Evolutionary conservation across 2,888 invertebrate species (phyloP), one percentile per base, ranked within the genome.

Genomic region (Trisateles emortualis): DNA sequence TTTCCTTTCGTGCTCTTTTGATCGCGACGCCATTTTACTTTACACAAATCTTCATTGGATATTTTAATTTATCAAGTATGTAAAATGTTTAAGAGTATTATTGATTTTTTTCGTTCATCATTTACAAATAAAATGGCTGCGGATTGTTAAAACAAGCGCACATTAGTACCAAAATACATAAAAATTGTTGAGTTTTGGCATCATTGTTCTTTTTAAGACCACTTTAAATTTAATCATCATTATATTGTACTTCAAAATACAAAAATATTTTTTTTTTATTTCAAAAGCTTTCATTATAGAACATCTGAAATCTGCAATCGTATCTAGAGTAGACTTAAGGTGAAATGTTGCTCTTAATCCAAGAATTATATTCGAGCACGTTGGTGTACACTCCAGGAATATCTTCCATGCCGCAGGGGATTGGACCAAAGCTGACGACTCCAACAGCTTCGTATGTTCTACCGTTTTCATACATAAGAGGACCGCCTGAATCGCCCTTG

Each of bases 371-470:
- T 43, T 93, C 87, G 19, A 82, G 75, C 0, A 95, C 94, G 64
- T 91, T 93, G 0, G 95, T 95, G 72, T 95, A 95, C 6, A 95
- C 94, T 0, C 94, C 95, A 0, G 95, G 95, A 83, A 94, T 92
- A 19, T 91, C 88, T 6, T 82, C 79, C 75, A 86, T 82, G 0
- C 95, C 95, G 68, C 95, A 95, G 0, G 93, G 93, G 0, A 90
- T 84, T 0, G 94, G 94, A 0, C 95, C 95, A 62, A 94, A 95
- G 3, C 95, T 95, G 11, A 95, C 95, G 9, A 95, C 80, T 0
- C 95, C 95, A 1, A 76, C 17, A 0, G 76, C 75, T 44, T 88
- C 89, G n/a, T 74, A 77, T 0, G 44, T 64, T 10, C 71, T 66
- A 3, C 62, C 71, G 29, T 77, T 76, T 6, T 84, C 76, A 16